phyloP scores from a whole-genome alignment of 2,113 vertebrate species.

The human (Homo sapiens) region DNA sequence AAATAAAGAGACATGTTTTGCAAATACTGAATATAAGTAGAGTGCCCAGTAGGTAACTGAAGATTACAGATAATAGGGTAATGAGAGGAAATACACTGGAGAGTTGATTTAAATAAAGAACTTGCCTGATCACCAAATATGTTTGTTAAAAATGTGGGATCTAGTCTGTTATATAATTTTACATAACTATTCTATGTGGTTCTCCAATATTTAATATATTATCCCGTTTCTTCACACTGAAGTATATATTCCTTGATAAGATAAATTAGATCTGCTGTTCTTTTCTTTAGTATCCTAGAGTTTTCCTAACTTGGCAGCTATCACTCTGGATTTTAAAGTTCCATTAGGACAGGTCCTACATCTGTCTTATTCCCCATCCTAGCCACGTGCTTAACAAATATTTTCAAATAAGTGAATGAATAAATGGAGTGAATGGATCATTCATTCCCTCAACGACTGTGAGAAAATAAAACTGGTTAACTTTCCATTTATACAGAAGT shows the following conservation, averaged over 20 bases:
- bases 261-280: background rate
- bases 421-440: background rate
- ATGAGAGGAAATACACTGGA: background rate
- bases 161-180: background rate
- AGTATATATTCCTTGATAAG: background rate
- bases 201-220: background rate
- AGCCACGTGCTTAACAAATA: background rate
- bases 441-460: background rate
- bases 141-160: background rate
- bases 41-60: background rate
- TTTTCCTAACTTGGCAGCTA: background rate
- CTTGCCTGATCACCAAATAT: background rate
- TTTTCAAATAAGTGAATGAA: background rate
- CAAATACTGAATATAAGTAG: background rate
- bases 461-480: constrained; percentile 14
- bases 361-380: background rate
- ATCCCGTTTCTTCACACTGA: background rate
- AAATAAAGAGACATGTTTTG: background rate
- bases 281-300: background rate
- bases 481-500: background rate
- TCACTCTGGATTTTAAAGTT: background rate
- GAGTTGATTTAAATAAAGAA: background rate
- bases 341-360: background rate
- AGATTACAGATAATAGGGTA: background rate
- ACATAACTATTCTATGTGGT: background rate